Base-by-base conservation (phyloP, 2,797 vertebrate species). In the Hylomyscus alleni region DNA sequence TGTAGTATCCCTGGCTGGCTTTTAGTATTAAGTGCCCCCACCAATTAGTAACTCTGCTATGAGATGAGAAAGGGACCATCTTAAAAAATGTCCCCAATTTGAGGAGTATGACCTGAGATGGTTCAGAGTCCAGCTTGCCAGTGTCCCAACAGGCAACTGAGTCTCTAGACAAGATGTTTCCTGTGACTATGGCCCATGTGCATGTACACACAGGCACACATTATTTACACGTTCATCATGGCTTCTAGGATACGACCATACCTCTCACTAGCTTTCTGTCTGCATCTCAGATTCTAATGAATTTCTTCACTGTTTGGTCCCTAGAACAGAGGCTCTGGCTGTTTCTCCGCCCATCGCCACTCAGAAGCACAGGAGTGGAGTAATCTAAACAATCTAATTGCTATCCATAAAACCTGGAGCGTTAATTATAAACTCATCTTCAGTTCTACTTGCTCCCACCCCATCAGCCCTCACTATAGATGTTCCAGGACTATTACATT, bases 361-460 rank as follows among this genome's bases (percentile, higher is more conserved):
- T 80, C 26, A 58, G 13, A 78, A 7, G 77, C 60, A 50, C n/a
- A 73, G 20, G 17, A 80, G 52, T 29, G 9, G 44, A 3, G 15
- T 54, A 58, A 91, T 77, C 44, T 76, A 84, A 96, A 80, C 34
- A 50, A 78, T 80, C 89, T 37, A 86, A 93, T 5, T 67, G 58
- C 78, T 72, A 29, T 47, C 62, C 60, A 54, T 52, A 77, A 92
- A 93, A 89, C 37, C 34, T 24, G 76, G 80, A 72, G 34, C 3
- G 8, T 56, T 96, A 22, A 84, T 67, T 94, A 58, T 31, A 88
- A 84, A 92, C 50, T 93, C 52, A 77, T 90, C 85, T 96, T 95
- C 58, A 77, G 77, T 26, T 85, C 34, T 81, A 31, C 69, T 60
- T 72, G 47, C 72, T 67, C 52, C 56, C 11, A 54, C 80, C 37